phyloP scores from a whole-genome alignment of 2,797 vertebrate genomes.

The Sebastes jordani region DNA sequence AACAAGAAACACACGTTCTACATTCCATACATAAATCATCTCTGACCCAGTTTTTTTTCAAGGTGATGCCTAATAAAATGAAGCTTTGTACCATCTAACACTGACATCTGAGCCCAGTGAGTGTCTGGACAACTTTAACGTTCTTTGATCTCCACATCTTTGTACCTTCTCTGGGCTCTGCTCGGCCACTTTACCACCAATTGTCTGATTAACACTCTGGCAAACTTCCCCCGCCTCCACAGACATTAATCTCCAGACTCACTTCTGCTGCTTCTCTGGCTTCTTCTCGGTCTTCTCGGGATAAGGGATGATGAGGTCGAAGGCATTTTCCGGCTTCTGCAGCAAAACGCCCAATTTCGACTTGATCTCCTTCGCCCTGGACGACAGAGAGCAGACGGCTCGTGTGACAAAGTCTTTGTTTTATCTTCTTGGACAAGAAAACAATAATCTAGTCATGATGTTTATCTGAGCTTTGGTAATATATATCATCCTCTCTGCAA shows the following conservation, averaged over 20 bases:
- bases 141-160: constrained; percentile 16
- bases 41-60: neutral
- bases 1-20: neutral
- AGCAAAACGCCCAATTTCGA: constrained; percentile 93
- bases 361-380: constrained; percentile 98
- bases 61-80: neutral
- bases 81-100: neutral
- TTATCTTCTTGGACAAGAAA: neutral
- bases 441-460: neutral
- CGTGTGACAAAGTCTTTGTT: neutral
- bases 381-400: constrained; percentile 11
- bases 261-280: constrained; percentile 91
- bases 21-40: neutral
- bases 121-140: neutral
- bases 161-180: neutral
- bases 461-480: neutral
- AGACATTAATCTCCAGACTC: constrained; percentile 74
- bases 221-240: neutral
- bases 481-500: neutral
- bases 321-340: constrained; percentile 92
- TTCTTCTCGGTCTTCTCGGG: constrained; percentile 94
- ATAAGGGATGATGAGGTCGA: constrained; percentile 93
- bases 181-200: neutral
- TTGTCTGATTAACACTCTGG: constrained; percentile 12
- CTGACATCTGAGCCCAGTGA: neutral